Base-by-base conservation (phyloP, 2,113 vertebrate genomes). In the Peromyscus leucopus region DNA sequence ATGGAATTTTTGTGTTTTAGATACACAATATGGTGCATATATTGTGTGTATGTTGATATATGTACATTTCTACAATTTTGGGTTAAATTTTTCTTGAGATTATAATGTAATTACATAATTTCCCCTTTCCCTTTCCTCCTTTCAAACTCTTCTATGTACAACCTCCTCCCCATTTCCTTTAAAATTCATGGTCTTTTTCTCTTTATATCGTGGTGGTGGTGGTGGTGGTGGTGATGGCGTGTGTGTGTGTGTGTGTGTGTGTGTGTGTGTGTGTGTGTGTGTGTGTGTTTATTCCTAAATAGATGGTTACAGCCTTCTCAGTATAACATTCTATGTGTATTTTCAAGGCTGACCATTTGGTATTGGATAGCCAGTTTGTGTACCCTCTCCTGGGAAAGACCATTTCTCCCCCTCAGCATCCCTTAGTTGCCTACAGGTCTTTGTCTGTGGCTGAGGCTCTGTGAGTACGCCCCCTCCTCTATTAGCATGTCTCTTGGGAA, bases 51-150 rank as follows among this genome's bases (percentile, higher is more conserved):
- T 84, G 2, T 88, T 12, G 39, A 0, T 65, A 3, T 46, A 0
- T 76, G 12, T 75, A 0, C 74, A 36, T 7, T n/a, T 69, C 84
- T 13, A 86, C 55, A 92, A 84, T 46, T 51, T 39, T 69, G 46
- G 91, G 93, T 75, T 79, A 92, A 84, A 15, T 24, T 90, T 67
- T 85, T 51, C 63, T 24, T 93, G 22, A 79, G 92, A 90, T 51
- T 28, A 36, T 55, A 55, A n/a, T n/a, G 21, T 19, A 80, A 36
- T 33, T 59, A 26, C 5, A 57, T n/a, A 22, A n/a, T n/a, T 82
- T 59, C 31, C 51, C 33, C 48, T n/a, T 26, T 61, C 12, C 3
- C 80, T 61, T 61, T 24, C 36, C n/a, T 63, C 57, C 22, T 28
- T 84, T 42, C n/a, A 84, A 61, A 15, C 59, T 1, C n/a, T 17